Evolutionary conservation across 2,113 vertebrate species (phyloP).

Genomic region (Daboia siamensis): DNA sequence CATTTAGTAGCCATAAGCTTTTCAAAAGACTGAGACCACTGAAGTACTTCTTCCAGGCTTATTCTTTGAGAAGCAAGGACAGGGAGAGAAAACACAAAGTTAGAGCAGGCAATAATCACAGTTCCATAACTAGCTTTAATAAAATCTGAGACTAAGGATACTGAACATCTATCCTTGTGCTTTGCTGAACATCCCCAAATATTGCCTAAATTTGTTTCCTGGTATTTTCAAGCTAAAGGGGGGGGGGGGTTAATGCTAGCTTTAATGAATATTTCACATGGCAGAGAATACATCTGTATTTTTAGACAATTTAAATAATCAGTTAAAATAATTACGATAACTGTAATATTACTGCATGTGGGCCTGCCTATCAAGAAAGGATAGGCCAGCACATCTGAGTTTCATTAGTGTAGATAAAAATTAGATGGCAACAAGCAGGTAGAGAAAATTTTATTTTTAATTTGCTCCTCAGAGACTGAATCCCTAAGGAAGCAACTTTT

Average conservation of each 20-base stretch:
- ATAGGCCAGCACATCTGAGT: background rate
- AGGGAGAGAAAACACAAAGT: constrained; percentile 20
- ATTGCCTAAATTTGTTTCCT: too few relatives aligned
- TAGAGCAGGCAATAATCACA: background rate
- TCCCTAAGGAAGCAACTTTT: background rate
- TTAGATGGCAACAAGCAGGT: background rate
- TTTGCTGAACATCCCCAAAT: background rate
- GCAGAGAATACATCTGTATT: background rate
- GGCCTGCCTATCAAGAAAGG: background rate
- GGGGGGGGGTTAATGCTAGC: background rate
- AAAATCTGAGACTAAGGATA: background rate
- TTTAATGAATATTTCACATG: background rate
- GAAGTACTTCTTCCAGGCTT: constrained; percentile 58
- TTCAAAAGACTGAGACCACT: constrained; percentile 66
- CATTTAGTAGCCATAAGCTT: constrained; percentile 63
- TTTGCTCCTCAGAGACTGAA: background rate
- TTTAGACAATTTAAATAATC: background rate
- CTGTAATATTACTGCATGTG: background rate
- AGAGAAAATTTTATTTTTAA: background rate
- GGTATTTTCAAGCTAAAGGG: background rate
- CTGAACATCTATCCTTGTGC: background rate
- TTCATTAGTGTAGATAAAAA: background rate
- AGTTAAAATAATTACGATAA: background rate
- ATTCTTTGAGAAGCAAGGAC: constrained; percentile 49
- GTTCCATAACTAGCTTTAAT: background rate